Evolutionary conservation across 2,113 vertebrate species (phyloP).

Genomic region (Callaeas wilsoni): DNA sequence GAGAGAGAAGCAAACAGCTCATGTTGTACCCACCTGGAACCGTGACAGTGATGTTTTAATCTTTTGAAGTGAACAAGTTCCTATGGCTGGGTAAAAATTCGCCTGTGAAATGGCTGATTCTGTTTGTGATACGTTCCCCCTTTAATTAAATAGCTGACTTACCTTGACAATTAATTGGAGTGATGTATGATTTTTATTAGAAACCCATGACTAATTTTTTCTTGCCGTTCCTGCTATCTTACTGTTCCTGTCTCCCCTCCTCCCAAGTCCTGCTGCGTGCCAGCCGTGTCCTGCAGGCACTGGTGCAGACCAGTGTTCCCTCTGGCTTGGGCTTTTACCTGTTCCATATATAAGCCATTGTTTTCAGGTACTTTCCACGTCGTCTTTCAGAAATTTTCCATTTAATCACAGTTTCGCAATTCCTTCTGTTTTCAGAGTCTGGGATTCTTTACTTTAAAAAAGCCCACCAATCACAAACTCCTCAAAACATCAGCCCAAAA

Average conservation of each 20-base stretch:
- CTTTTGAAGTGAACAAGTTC: background rate
- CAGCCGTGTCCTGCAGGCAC: constrained; percentile 52
- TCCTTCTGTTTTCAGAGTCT: background rate
- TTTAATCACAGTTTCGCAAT: background rate
- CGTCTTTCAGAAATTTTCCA: background rate
- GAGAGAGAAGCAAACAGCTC: background rate
- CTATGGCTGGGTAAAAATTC: background rate
- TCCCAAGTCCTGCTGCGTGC: background rate
- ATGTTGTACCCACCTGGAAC: background rate
- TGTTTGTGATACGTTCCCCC: background rate
- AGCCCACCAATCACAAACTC: background rate
- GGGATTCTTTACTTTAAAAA: background rate
- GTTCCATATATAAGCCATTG: constrained; percentile 13
- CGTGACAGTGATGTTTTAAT: background rate
- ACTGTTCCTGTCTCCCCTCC: constrained; percentile 29
- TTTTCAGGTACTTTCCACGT: background rate
- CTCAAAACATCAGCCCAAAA: background rate
- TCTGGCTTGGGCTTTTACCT: constrained; percentile 14
- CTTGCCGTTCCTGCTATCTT: background rate
- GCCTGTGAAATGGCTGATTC: background rate
- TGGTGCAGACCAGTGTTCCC: constrained; percentile 7
- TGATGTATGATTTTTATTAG: constrained; percentile 42
- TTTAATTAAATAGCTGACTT: constrained; percentile 53
- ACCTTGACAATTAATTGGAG: background rate
- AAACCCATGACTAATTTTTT: constrained; percentile 58